phyloP scores from a whole-genome alignment of 1,140 invertebrate genomes.

The Leptoteleia sp. region DNA sequence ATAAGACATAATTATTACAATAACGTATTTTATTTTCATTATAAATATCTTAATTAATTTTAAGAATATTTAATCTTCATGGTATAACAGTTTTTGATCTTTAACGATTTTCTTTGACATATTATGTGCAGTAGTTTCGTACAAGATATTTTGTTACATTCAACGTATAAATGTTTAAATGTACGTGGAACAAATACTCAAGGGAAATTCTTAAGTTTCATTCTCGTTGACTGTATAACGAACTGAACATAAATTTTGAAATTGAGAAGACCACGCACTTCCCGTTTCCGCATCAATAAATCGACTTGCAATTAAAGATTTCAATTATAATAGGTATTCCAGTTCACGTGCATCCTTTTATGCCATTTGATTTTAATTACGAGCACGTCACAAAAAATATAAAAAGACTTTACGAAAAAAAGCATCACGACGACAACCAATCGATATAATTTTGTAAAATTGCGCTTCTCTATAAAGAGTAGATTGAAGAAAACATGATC shows the following conservation, averaged over 20 bases:
- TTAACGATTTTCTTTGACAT: no score
- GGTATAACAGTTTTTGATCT: no score
- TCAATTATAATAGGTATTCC: conserved; percentile 52
- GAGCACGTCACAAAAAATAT: conserved; percentile 16
- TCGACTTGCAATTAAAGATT: conserved; percentile 38
- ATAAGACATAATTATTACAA: no score
- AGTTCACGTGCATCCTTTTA: conserved; percentile 34
- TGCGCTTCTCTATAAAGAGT: conserved; percentile 8
- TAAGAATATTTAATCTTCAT: no score
- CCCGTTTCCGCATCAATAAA: conserved; percentile 31
- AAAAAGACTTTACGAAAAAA: conserved; percentile 15
- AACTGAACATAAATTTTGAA: conserved; percentile 44
- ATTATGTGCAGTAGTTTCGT: no score
- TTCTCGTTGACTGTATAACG: conserved; percentile 21
- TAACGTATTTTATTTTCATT: background rate
- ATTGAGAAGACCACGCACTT: conserved; percentile 26
- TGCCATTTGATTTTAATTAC: conserved; percentile 66
- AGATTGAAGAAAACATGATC: no score
- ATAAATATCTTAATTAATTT: background rate
- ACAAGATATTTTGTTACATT: no score
- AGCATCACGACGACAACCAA: conserved; percentile 28
- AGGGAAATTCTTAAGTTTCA: conserved; percentile 25
- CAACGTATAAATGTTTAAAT: no score
- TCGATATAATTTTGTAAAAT: conserved; percentile 38
- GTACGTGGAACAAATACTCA: conserved; percentile 3